Evolutionary conservation across 2,888 invertebrate species (phyloP), one percentile per base, ranked within the genome.

Genomic region (Hylaea fasciaria): DNA sequence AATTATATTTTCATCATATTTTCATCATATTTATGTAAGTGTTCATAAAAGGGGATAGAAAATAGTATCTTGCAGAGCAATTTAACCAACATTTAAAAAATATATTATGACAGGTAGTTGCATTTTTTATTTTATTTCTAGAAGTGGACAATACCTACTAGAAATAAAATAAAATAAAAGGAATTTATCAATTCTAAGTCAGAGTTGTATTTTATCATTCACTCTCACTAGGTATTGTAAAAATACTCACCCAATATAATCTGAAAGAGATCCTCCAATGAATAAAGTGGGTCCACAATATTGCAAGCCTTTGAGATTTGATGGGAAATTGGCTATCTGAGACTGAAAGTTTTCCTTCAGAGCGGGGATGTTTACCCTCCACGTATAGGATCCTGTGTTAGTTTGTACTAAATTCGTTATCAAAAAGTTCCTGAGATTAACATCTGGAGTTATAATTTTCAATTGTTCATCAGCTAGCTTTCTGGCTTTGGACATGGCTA

Each of bases 401-500:
- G 93, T 90, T 76, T 95, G 94, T n/a, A 95, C 93, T 52, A 99
- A 89, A 86, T 99, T 99, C 28, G 97, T 96, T 60, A 98, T 92
- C 16, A 99, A 88, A 82, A 98, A 99, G 80, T 97, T 93, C 51
- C 95, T 91, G 43, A 96, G 78, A 17, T 94, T 93, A 22, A 93
- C 87, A 71, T 94, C 93, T 1, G 93, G 89, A 12, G 95, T 93
- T 5, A 92, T 85, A 9, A 86, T 76, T 51, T 94, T 86, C 16
- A 98, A 85, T 70, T 95, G 94, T 28, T 94, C 87, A 80, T 96
- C 92, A 22, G 92, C 94, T 14, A 92, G 70, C 79, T 94, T 94
- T 56, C 97, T 93, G 0, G 96, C 97, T 77, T 95, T 94, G 0
- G 95, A 94, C 86, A 96, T 89, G 0, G 95, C 88, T 37, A 95